Percentiles rank a stretch among this genome's conserved stretches.
These are phyloP conservation scores for Polyploca ridens DNA, from an alignment of 2,888 invertebrate species.

Conservation along the genomic window DNA sequence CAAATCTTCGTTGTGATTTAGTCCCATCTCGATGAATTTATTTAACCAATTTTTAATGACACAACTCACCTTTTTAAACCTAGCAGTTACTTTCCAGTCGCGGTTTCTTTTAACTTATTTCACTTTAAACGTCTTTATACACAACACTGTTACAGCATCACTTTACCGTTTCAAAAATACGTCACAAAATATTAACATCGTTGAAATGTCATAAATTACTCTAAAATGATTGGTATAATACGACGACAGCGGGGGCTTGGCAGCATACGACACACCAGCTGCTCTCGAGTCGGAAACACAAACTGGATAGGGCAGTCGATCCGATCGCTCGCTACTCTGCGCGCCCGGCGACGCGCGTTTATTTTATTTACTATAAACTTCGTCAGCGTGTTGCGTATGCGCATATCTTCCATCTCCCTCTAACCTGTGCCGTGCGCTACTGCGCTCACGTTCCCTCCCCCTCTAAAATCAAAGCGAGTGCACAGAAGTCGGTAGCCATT, in stretches of 20 bases:
- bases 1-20: slow-evolving; percentile 78
- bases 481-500: slow-evolving; percentile 76
- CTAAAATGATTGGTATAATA: slow-evolving; percentile 65
- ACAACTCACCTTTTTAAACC: slow-evolving; percentile 82
- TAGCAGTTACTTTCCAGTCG: slow-evolving; percentile 76
- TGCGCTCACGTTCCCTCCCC: slow-evolving; percentile 37
- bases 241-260: slow-evolving; percentile 66
- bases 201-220: slow-evolving; percentile 63
- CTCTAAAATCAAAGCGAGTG: slow-evolving; percentile 54
- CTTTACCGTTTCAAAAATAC: slow-evolving; percentile 53
- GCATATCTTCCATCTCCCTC: slow-evolving; percentile 61
- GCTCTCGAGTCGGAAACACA: slow-evolving; percentile 74
- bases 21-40: slow-evolving; percentile 75
- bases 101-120: slow-evolving; percentile 59
- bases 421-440: slow-evolving; percentile 19
- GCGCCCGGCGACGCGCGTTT: slow-evolving; percentile 49
- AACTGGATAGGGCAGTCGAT: slow-evolving; percentile 75
- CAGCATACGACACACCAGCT: slow-evolving; percentile 72
- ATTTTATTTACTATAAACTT: slow-evolving; percentile 65
- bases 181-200: slow-evolving; percentile 67
- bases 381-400: slow-evolving; percentile 62
- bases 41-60: slow-evolving; percentile 73
- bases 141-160: slow-evolving; percentile 71
- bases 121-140: slow-evolving; percentile 55
- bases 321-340: slow-evolving; percentile 54